These are phyloP conservation scores for Spodoptera littoralis DNA, from an alignment of 2,888 invertebrate species.

Conservation along the genomic window DNA sequence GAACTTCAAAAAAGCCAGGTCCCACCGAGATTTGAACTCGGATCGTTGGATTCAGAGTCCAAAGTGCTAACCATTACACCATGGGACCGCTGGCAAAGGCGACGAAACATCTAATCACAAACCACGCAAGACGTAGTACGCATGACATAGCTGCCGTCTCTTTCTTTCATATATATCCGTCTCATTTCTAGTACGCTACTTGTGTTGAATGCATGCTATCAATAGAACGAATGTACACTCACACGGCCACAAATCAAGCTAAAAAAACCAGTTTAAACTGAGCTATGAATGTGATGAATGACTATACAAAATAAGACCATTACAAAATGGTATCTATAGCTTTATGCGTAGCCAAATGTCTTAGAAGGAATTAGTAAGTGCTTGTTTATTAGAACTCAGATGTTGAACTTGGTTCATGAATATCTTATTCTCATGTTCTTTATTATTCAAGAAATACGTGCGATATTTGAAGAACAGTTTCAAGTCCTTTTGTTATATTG, in stretches of 20 bases:
- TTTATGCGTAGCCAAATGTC: too few species aligned
- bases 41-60: constrained; percentile 84
- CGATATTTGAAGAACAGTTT: too few species aligned
- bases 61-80: constrained; percentile 78
- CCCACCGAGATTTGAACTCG: constrained; percentile 82
- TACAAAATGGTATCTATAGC: too few species aligned
- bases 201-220: constrained; percentile 16
- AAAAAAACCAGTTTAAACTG: too few species aligned
- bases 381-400: background rate
- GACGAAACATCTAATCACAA: constrained; percentile 56
- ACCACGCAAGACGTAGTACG: constrained; percentile 58
- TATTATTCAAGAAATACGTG: background rate
- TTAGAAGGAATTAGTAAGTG: too few species aligned
- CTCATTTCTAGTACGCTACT: constrained; percentile 13
- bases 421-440: too few species aligned
- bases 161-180: constrained; percentile 13
- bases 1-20: constrained; percentile 58
- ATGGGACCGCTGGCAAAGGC: constrained; percentile 34
- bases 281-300: too few species aligned
- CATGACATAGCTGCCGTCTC: constrained; percentile 57
- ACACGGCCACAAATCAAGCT: background rate
- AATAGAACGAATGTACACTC: constrained; percentile 21
- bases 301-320: too few species aligned
- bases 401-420: background rate
- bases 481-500: too few species aligned